phyloP scores from a whole-genome alignment of 2,113 vertebrate species.

The Istiophorus platypterus region DNA sequence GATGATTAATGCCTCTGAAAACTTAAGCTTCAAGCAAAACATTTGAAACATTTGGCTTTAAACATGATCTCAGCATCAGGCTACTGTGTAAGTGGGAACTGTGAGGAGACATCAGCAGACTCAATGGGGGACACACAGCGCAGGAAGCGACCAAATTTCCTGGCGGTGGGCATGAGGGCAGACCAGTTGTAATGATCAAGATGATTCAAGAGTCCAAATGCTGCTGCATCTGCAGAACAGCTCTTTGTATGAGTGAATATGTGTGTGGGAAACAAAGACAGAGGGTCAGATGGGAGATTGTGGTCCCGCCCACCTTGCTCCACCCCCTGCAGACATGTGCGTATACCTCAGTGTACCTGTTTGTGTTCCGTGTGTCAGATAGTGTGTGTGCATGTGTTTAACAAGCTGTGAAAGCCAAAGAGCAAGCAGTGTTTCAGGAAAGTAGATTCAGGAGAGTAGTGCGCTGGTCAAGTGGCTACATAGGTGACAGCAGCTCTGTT shows the following conservation, averaged over 20 bases:
- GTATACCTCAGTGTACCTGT: slow-evolving; percentile 54
- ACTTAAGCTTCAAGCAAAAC: background rate
- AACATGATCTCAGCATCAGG: background rate
- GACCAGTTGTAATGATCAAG: slow-evolving; percentile 1
- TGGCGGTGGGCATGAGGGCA: background rate
- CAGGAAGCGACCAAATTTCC: slow-evolving; percentile 30
- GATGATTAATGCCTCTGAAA: background rate
- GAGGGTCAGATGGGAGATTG: slow-evolving; percentile 30
- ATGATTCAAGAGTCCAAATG: background rate
- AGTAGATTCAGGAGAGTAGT: too few species aligned
- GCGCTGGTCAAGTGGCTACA: slow-evolving; percentile 50
- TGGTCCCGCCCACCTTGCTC: slow-evolving; percentile 51
- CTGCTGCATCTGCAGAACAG: background rate
- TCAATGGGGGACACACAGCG: background rate
- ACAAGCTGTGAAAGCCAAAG: slow-evolving; percentile 50
- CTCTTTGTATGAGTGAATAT: background rate
- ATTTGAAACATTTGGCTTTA: background rate
- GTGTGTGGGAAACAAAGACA: slow-evolving; percentile 31
- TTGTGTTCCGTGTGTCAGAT: slow-evolving; percentile 38
- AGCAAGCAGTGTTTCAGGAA: slow-evolving; percentile 46
- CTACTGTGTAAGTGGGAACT: background rate
- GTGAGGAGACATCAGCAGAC: background rate
- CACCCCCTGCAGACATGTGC: slow-evolving; percentile 26
- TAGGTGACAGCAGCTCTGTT: slow-evolving; percentile 34
- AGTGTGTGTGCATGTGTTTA: slow-evolving; percentile 33